Evolutionary conservation across 2,113 vertebrate species (phyloP).

Genomic region (Maccullochella peelii): DNA sequence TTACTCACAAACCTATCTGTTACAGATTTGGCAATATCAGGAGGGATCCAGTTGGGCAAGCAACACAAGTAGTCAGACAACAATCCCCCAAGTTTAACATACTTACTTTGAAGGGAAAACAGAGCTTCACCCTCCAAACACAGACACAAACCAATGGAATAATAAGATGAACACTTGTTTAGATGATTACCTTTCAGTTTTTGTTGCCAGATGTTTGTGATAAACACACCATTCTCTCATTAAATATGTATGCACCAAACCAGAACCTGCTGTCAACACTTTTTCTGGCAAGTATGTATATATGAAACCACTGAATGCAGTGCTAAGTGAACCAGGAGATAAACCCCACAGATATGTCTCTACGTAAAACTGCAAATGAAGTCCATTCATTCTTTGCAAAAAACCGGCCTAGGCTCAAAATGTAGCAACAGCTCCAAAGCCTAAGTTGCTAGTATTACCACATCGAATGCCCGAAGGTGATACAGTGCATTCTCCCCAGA

Average conservation of each 20-base stretch:
- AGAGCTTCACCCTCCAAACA: background rate
- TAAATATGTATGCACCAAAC: background rate
- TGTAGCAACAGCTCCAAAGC: background rate
- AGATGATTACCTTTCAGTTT: background rate
- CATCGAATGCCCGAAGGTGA: slow-evolving; percentile 22
- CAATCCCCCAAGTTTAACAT: background rate
- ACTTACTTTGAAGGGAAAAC: background rate
- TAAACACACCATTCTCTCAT: background rate
- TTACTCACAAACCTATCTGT: too few relatives aligned
- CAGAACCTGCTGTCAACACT: background rate
- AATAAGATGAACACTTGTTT: background rate
- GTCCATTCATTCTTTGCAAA: background rate
- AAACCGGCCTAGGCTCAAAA: background rate
- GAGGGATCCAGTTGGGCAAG: too few relatives aligned
- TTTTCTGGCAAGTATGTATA: background rate
- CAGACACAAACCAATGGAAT: background rate
- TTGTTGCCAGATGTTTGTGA: background rate
- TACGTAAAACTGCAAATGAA: background rate
- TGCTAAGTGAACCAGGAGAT: background rate
- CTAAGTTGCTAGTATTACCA: slow-evolving; percentile 2
- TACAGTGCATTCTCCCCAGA: slow-evolving; percentile 49
- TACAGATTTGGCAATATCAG: too few relatives aligned
- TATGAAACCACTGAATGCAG: background rate
- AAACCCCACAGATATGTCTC: background rate
- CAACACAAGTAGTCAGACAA: too few relatives aligned